Evolutionary conservation across 2,797 vertebrate species (phyloP).

Genomic region (Tapera naevia): DNA sequence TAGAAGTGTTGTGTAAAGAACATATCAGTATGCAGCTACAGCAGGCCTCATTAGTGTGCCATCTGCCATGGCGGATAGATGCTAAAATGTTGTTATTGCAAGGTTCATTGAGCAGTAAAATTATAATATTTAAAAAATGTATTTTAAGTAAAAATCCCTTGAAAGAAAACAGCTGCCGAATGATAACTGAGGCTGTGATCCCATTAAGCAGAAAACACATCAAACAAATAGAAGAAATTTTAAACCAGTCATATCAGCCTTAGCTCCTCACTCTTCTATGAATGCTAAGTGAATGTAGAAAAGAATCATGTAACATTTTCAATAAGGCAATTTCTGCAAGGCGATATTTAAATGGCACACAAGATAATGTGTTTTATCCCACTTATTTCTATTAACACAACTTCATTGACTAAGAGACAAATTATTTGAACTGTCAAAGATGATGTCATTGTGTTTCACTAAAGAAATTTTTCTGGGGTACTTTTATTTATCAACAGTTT

Average conservation of each 20-base stretch:
- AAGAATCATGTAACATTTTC: constrained; percentile 36
- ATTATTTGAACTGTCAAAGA: constrained; percentile 46
- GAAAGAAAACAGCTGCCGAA: constrained; percentile 64
- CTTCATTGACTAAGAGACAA: constrained; percentile 26
- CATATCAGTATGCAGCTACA: constrained; percentile 79
- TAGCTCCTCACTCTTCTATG: not conserved
- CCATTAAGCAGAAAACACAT: constrained; percentile 33
- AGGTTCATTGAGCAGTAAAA: constrained; percentile 85
- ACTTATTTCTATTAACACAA: constrained; percentile 35
- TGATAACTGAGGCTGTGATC: constrained; percentile 31
- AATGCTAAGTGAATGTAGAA: not conserved
- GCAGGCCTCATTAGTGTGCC: constrained; percentile 86
- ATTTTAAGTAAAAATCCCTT: constrained; percentile 66
- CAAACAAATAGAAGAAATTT: not conserved
- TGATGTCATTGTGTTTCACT: not conserved
- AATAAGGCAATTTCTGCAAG: constrained; percentile 14
- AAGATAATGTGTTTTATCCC: constrained; percentile 29
- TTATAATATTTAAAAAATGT: constrained; percentile 73
- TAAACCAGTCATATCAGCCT: not conserved
- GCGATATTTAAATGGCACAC: constrained; percentile 39
- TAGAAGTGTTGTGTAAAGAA: constrained; percentile 66
- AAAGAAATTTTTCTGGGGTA: constrained; percentile 19
- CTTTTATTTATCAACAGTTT: constrained; percentile 30
- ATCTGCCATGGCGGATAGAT: constrained; percentile 83
- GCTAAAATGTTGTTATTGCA: constrained; percentile 84